A percentile compares a stretch with the other conserved stretches of the same genome.
These are phyloP conservation scores for Pitta sordida DNA, from an alignment of 2,113 vertebrate genomes.

Conservation along the genomic window DNA sequence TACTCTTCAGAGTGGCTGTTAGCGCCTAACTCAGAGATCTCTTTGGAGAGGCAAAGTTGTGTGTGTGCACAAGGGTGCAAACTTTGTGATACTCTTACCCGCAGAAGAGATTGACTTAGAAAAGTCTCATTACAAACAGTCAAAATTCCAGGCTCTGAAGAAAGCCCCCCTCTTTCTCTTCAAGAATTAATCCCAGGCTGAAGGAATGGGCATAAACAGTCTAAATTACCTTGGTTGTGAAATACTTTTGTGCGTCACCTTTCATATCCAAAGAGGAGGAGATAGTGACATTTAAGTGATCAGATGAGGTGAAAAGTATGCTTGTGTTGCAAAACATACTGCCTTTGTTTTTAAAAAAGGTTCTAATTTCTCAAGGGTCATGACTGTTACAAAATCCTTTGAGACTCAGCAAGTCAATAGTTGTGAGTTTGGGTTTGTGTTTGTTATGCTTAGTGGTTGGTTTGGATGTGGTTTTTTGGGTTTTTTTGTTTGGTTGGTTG, in stretches of 20 bases:
- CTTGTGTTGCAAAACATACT: background rate
- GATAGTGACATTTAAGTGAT: background rate
- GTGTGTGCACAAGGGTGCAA: background rate
- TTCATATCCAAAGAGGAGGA: background rate
- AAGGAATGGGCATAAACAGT: background rate
- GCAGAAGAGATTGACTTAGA: background rate
- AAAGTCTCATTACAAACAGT: background rate
- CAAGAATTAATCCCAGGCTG: background rate
- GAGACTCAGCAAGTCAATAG: background rate
- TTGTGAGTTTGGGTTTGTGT: background rate
- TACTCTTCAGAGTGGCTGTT: background rate
- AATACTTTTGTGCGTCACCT: background rate
- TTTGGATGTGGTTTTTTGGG: too few species aligned
- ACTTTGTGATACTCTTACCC: background rate
- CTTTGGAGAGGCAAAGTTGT: background rate
- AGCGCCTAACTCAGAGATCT: background rate
- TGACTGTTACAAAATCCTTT: background rate
- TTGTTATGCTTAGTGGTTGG: too few species aligned
- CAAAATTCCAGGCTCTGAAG: background rate
- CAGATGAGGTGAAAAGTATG: background rate
- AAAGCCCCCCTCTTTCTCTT: background rate
- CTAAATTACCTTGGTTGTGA: accelerated
- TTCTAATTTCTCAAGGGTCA: background rate
- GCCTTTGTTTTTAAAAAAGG: background rate
- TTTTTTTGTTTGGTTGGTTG: background rate